Evolutionary conservation across 2,113 vertebrate genomes (phyloP).

Genomic region (Etia nguti): DNA sequence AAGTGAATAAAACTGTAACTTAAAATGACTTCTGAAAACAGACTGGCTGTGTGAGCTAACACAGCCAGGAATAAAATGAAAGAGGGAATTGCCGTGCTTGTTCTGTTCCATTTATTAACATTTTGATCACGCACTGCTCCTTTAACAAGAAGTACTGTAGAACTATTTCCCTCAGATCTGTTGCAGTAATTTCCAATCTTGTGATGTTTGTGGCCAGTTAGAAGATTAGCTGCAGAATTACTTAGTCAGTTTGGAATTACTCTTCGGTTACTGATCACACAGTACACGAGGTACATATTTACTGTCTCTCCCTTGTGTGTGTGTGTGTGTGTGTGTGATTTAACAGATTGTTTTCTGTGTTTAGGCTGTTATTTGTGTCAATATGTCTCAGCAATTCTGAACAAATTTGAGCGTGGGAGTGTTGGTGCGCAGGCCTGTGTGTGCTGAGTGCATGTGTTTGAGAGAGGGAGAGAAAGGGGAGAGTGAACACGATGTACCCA

Average conservation of each 20-base stretch:
- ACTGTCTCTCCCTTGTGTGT: background rate
- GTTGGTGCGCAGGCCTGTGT: background rate
- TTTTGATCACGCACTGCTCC: background rate
- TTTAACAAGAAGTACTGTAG: background rate
- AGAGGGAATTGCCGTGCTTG: accelerated
- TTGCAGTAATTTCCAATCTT: background rate
- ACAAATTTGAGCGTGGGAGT: constrained; percentile 28
- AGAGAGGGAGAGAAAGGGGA: constrained; percentile 21
- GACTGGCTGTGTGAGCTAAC: background rate
- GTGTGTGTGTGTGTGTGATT: background rate
- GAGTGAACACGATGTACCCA: constrained; percentile 70
- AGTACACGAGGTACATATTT: background rate
- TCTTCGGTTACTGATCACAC: background rate
- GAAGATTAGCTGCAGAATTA: background rate
- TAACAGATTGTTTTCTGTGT: constrained; percentile 29
- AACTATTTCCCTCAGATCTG: background rate
- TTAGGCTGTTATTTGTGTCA: constrained; percentile 41
- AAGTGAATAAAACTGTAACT: background rate
- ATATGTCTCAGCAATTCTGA: constrained; percentile 17
- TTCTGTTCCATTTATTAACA: background rate
- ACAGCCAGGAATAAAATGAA: background rate
- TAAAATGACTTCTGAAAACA: background rate
- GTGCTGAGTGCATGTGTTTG: background rate
- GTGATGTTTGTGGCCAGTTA: background rate
- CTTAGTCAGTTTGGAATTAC: background rate